Percentiles rank a stretch among this genome's conserved stretches.
Evolutionary conservation across 2,888 invertebrate genomes (phyloP).

Genomic region (Aelia acuminata): DNA sequence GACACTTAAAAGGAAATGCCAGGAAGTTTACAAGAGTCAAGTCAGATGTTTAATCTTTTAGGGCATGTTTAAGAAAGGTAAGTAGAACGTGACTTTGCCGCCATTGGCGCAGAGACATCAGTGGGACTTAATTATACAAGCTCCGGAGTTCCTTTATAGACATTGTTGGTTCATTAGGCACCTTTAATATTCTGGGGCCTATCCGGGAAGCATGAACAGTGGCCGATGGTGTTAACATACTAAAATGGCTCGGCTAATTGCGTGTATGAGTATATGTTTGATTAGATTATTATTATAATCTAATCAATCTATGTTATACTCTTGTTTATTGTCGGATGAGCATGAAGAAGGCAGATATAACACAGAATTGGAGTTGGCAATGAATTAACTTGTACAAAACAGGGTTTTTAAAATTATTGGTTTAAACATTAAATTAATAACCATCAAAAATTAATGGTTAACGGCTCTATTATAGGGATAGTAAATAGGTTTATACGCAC

Average conservation of each 20-base stretch:
- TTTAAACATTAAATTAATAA: too few species aligned
- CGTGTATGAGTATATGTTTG: background rate
- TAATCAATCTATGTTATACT: background rate
- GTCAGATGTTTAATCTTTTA: conserved; percentile 24
- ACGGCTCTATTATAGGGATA: too few species aligned
- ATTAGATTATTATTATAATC: background rate
- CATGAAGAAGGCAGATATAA: too few species aligned
- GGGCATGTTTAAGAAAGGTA: conserved; percentile 24
- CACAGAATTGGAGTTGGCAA: too few species aligned
- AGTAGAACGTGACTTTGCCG: conserved; percentile 46
- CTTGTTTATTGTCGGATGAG: too few species aligned
- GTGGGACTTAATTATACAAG: background rate
- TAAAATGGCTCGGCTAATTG: background rate
- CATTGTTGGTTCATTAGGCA: conserved; percentile 12
- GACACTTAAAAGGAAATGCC: background rate
- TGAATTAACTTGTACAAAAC: too few species aligned
- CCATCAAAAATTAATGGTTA: too few species aligned
- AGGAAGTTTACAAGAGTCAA: background rate
- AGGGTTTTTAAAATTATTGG: too few species aligned
- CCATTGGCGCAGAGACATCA: background rate
- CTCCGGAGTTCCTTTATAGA: background rate
- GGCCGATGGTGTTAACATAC: background rate
- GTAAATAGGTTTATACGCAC: too few species aligned
- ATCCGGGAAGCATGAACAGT: background rate
- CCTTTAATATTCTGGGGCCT: background rate